Conservation (phyloP, 2,888 invertebrate genomes). For the Epinotia demarniana region DNA sequence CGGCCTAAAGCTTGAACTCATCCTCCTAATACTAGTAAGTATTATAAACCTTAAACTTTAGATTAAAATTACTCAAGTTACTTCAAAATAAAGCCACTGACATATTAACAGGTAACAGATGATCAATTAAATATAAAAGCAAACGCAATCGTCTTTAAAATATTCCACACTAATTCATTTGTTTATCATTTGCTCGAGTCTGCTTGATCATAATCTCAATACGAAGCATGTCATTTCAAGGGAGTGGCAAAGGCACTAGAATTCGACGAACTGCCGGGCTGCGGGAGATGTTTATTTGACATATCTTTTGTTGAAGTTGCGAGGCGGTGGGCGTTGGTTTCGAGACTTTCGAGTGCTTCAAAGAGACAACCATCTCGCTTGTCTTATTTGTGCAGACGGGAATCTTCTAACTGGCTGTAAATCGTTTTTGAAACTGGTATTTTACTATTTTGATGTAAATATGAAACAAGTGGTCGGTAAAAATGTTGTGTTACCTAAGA, state of each 20-base stretch:
- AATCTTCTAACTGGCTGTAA: slow-evolving; percentile 3
- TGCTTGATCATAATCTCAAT: slow-evolving; percentile 14
- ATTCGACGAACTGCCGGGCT: slow-evolving; percentile 30
- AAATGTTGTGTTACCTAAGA: neutral
- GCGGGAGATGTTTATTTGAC: slow-evolving; percentile 46
- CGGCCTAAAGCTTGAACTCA: too few relatives aligned
- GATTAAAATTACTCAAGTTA: too few relatives aligned
- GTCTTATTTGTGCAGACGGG: slow-evolving; percentile 25
- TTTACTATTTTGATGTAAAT: neutral
- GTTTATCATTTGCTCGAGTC: neutral
- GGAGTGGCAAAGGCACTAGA: slow-evolving; percentile 35
- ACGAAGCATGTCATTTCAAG: slow-evolving; percentile 30
- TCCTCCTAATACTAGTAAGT: too few relatives aligned
- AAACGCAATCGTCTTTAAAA: neutral
- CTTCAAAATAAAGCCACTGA: too few relatives aligned
- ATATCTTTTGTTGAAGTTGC: slow-evolving; percentile 58
- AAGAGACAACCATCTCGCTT: slow-evolving; percentile 31
- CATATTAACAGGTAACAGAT: too few relatives aligned
- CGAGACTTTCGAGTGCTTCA: slow-evolving; percentile 39
- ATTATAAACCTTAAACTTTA: too few relatives aligned
- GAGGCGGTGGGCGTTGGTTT: slow-evolving; percentile 49
- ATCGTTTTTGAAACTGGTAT: neutral
- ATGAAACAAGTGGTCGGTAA: neutral
- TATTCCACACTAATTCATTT: neutral
- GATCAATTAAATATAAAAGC: too few relatives aligned